Evolutionary conservation across 2,888 invertebrate species (phyloP), one percentile per base, ranked within the genome.

Genomic region (Schizotus pectinicornis): DNA sequence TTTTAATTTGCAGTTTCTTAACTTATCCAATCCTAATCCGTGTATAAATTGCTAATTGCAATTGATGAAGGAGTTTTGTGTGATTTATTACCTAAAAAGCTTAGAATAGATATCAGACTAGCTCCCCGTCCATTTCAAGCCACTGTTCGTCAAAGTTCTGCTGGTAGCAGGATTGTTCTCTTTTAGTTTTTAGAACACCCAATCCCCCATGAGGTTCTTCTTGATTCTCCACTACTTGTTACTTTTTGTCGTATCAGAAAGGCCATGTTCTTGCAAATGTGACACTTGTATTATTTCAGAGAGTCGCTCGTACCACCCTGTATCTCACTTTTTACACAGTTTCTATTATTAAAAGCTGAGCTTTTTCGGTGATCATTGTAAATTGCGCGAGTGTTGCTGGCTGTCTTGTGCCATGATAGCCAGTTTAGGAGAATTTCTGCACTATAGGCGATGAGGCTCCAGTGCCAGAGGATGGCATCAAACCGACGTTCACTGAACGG

Each of bases 401-500:
- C 77, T 78, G 77, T 74, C 77, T 61, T 69, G 61, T 75, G 68
- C 70, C 64, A 69, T 67, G 75, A 76, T 74, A 75, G 77, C 77
- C 77, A 76, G 76, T 77, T 76, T 76, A 76, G 77, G 72, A 74
- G 75, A 75, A 74, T 79, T 78, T 78, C 70, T 75, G 77, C 80
- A 79, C 66, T 84, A 22, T 22, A 94, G 95, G 95, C 91, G 95
- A 95, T 84, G 95, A 95, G 85, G 94, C 94, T 80, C 92, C 94
- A 74, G 91, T 94, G 79, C 94, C 94, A 76, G 92, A 92, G 76
- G 92, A 94, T 82, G 94, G 91, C 81, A 92, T 94, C 82, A 96
- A 95, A 84, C 98, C 98, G 72, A 95, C 95, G 72, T 98, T 98
- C 85, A 96, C 97, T 78, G 96, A 97, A 87, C 90, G 97, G 83